Percentiles rank a stretch among this genome's conserved stretches.
Conservation (phyloP, 2,113 vertebrate genomes). For the Oncorhynchus keta region DNA sequence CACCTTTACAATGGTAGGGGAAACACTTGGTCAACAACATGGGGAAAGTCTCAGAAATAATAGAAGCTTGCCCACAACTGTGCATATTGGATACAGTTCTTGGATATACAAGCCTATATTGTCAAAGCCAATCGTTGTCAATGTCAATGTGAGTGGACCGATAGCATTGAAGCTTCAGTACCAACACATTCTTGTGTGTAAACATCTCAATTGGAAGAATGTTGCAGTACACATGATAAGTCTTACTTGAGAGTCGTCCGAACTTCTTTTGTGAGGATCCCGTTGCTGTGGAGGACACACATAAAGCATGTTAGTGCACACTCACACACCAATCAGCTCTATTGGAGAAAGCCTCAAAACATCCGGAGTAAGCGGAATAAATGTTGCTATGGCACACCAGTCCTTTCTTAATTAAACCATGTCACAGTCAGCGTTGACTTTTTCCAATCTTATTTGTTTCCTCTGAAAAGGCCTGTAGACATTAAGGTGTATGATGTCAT, state of each 20-base stretch:
- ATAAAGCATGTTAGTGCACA: slow-evolving; percentile 10
- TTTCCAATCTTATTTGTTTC: no score
- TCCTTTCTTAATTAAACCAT: neutral
- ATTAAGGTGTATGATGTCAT: neutral
- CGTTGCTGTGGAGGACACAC: slow-evolving; percentile 65
- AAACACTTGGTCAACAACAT: no score
- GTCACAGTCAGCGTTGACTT: neutral
- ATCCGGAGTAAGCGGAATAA: neutral
- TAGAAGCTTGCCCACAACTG: no score
- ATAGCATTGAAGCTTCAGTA: neutral
- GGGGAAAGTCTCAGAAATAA: no score
- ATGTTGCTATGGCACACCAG: neutral
- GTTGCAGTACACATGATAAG: neutral
- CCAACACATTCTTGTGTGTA: neutral
- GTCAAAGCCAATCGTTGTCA: no score
- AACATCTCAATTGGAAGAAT: no score
- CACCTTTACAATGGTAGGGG: no score
- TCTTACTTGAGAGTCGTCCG: slow-evolving; percentile 78
- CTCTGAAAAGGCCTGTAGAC: no score
- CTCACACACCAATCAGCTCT: neutral
- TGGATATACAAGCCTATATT: no score
- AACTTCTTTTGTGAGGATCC: slow-evolving; percentile 75
- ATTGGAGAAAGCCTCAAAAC: neutral
- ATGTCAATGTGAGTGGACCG: no score
- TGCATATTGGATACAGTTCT: no score